Percentiles rank a stretch among this genome's conserved stretches.
phyloP scores from a whole-genome alignment of 2,888 invertebrate species.

The Andrena praecox region DNA sequence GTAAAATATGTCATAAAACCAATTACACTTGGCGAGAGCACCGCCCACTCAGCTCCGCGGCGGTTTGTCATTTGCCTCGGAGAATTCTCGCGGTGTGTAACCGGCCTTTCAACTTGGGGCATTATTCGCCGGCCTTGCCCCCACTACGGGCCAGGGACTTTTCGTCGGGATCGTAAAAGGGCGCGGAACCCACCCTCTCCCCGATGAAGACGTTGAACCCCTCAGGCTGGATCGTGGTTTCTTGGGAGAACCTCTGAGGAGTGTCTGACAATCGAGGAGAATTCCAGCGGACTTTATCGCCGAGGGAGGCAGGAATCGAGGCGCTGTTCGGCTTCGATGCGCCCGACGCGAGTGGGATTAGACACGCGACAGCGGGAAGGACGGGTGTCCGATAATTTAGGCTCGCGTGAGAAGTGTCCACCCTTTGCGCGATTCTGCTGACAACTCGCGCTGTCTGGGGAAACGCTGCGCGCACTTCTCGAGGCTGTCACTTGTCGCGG shows the following conservation, averaged over 20 bases:
- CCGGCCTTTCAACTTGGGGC: conserved; percentile 67
- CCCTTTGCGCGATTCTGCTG: conserved; percentile 44
- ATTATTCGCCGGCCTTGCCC: conserved; percentile 36
- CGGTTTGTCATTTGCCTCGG: conserved; percentile 80
- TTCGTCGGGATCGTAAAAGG: conserved; percentile 54
- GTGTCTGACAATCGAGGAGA: not conserved
- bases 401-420: conserved; percentile 39
- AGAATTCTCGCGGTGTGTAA: conserved; percentile 60
- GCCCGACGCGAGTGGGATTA: not conserved
- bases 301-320: conserved; percentile 8
- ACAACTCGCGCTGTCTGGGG: conserved; percentile 51
- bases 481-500: conserved; percentile 60
- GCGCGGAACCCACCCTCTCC: not conserved
- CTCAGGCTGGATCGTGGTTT: not conserved
- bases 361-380: conserved; percentile 39
- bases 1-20: conserved; percentile 81
- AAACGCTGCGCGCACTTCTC: conserved; percentile 37
- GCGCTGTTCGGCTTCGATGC: not conserved
- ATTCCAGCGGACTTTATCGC: conserved; percentile 23
- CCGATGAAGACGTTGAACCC: conserved; percentile 10
- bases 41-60: conserved; percentile 57
- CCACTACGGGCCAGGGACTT: conserved; percentile 9
- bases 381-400: conserved; percentile 38
- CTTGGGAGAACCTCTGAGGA: conserved; percentile 20
- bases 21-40: conserved; percentile 74